Conservation (phyloP, 2,888 invertebrate species). For the Hecatera dysodea region DNA sequence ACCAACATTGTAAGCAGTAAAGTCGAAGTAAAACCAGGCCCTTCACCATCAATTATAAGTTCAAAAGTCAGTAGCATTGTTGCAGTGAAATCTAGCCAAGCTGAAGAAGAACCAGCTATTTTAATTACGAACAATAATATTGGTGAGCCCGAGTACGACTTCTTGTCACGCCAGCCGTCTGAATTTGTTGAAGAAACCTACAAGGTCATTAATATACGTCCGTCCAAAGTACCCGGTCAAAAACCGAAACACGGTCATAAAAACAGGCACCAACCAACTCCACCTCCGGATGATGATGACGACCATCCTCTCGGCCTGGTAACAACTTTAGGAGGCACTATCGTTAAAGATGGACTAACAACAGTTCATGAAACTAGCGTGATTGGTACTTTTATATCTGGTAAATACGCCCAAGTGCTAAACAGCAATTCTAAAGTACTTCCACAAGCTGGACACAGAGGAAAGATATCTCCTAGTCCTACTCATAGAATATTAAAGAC, state of each 20-base stretch:
- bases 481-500: conserved; percentile 94
- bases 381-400: conserved; percentile 96
- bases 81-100: conserved; percentile 87
- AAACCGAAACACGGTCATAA: conserved; percentile 87
- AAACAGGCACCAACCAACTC: conserved; percentile 84
- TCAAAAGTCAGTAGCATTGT: conserved; percentile 90
- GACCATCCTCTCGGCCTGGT: conserved; percentile 95
- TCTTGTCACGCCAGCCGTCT: conserved; percentile 95
- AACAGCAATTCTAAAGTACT: conserved; percentile 95
- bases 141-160: conserved; percentile 96
- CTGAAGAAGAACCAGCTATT: conserved; percentile 91
- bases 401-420: conserved; percentile 96
- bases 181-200: conserved; percentile 96
- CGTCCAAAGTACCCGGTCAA: conserved; percentile 90
- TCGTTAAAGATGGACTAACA: conserved; percentile 95
- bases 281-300: conserved; percentile 90
- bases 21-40: conserved; percentile 87
- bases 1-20: conserved; percentile 86
- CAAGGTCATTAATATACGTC: conserved; percentile 95
- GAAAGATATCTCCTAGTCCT: conserved; percentile 92
- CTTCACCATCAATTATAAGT: conserved; percentile 77
- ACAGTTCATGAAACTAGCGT: conserved; percentile 97
- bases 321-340: conserved; percentile 95
- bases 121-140: conserved; percentile 93
- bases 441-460: conserved; percentile 86